Evolutionary conservation across 2,888 invertebrate genomes (phyloP).

Genomic region (Amiota communis): DNA sequence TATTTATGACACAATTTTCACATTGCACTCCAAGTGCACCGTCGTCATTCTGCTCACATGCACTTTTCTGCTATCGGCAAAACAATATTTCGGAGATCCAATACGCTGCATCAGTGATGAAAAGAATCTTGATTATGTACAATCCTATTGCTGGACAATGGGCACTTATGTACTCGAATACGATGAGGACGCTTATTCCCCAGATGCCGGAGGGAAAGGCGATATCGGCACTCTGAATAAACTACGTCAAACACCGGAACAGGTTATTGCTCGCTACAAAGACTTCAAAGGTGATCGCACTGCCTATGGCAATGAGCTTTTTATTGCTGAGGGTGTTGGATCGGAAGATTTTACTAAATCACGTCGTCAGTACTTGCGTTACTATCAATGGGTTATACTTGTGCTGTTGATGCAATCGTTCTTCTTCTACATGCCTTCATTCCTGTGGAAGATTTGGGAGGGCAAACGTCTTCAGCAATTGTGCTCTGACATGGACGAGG

Average conservation of each 20-base stretch:
- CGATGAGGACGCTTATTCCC: conserved; percentile 12
- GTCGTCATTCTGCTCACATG: conserved; percentile 82
- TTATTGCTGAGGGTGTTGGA: conserved; percentile 51
- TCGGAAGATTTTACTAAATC: conserved; percentile 38
- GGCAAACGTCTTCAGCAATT: conserved; percentile 73
- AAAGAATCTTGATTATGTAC: conserved; percentile 77
- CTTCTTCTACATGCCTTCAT: conserved; percentile 69
- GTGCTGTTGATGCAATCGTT: conserved; percentile 67
- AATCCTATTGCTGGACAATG: conserved; percentile 86
- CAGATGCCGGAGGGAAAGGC: background rate
- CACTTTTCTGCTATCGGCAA: conserved; percentile 83
- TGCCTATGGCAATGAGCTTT: conserved; percentile 31
- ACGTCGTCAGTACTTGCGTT: conserved; percentile 66
- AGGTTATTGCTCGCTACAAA: conserved; percentile 11
- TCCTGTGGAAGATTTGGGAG: conserved; percentile 71
- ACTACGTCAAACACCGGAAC: conserved; percentile 16
- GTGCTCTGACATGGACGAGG: conserved; percentile 65
- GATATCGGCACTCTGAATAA: conserved; percentile 7
- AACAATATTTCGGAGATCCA: conserved; percentile 90
- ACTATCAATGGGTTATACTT: conserved; percentile 72
- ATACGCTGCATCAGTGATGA: conserved; percentile 81
- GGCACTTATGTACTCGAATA: conserved; percentile 78
- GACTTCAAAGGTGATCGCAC: conserved; percentile 64
- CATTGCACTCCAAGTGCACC: conserved; percentile 82
- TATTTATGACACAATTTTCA: conserved; percentile 85